phyloP scores from a whole-genome alignment of 2,113 vertebrate species.

The Sylvicapra grimmia region DNA sequence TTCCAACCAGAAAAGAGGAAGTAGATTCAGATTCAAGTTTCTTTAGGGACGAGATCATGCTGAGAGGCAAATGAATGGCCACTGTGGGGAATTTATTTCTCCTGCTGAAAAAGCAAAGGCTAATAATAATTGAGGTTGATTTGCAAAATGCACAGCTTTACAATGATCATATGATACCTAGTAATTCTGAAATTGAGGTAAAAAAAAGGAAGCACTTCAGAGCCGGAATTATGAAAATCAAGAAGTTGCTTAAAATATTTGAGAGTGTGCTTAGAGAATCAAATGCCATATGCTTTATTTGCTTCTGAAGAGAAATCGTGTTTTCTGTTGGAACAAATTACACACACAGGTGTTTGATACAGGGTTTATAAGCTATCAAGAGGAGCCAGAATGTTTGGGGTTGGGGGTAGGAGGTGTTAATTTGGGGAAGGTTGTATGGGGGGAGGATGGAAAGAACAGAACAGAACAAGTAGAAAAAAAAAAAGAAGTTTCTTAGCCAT shows the following conservation, averaged over 20 bases:
- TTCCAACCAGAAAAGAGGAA: constrained; percentile 60
- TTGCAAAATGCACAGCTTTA: constrained; percentile 74
- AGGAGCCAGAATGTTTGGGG: constrained; percentile 61
- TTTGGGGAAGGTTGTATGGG: constrained; percentile 34
- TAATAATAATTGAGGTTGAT: constrained; percentile 80
- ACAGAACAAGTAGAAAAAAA: neutral
- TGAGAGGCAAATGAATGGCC: constrained; percentile 65
- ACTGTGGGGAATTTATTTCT: constrained; percentile 34
- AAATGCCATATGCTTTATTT: constrained; percentile 50
- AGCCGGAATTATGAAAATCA: constrained; percentile 72
- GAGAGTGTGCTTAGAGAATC: constrained; percentile 67
- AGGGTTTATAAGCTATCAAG: constrained; percentile 56
- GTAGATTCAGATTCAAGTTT: constrained; percentile 33
- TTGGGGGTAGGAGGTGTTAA: constrained; percentile 60
- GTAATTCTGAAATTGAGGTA: constrained; percentile 75
- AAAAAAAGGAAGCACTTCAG: constrained; percentile 70
- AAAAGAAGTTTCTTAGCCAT: constrained; percentile 7
- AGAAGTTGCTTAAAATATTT: constrained; percentile 79
- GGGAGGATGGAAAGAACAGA: constrained; percentile 19
- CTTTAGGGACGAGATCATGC: constrained; percentile 49
- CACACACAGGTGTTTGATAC: constrained; percentile 63
- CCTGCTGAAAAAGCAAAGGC: constrained; percentile 73
- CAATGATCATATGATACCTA: constrained; percentile 77
- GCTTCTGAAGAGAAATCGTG: constrained; percentile 47
- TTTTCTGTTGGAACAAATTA: constrained; percentile 64